Evolutionary conservation across 1,140 invertebrate species (phyloP), one percentile per base, ranked within the genome.

Genomic region (Drosophila hydei): DNA sequence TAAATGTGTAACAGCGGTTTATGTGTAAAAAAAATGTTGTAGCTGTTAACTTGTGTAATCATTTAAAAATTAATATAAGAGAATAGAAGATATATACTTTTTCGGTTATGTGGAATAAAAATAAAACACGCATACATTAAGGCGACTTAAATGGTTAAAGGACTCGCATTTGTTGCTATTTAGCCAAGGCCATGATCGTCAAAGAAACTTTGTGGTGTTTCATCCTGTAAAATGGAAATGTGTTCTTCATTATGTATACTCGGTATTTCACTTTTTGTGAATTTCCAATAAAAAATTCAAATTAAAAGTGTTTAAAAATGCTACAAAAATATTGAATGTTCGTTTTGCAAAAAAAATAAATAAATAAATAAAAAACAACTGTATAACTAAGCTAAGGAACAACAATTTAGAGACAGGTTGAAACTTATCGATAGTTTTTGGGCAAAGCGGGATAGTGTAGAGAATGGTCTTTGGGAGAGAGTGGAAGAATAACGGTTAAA

Each of bases 121-220:
- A 30, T 51, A 80, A 43, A 67, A 79, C 64, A 80, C 78, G 81
- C 67, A 78, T 67, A 75, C 50, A 61, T 78, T 79, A 89, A 89
- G 84, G 88, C 81, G 79, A 88, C 74, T 87, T 87, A 74, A 45
- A 81, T 52, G 59, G 43, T 33, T 65, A 63, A 25, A 51, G 69
- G 48, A 64, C 43, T 67, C 12, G 38, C 27, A 33, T 38, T 56
- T 54, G 55, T 60, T 42, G 43, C 74, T 61, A 47, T 56, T 79
- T 97, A 99, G 90, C 98, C 98, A 77, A 99, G 94, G 72, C 98
- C 98, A 92, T 99, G 97, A 93, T 99, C 98, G 92, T 99, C 98
- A 92, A 99, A 99, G 93, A 99, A 98, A 90, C 98, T 98, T 93
- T 99, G 98, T 48, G 97, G 98, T 42, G 98, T 99, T 94, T 99